A percentile compares a stretch with the other conserved stretches of the same genome.
These are phyloP conservation scores for Nothoprocta pentlandii DNA, from an alignment of 2,113 vertebrate species.

Conservation along the genomic window DNA sequence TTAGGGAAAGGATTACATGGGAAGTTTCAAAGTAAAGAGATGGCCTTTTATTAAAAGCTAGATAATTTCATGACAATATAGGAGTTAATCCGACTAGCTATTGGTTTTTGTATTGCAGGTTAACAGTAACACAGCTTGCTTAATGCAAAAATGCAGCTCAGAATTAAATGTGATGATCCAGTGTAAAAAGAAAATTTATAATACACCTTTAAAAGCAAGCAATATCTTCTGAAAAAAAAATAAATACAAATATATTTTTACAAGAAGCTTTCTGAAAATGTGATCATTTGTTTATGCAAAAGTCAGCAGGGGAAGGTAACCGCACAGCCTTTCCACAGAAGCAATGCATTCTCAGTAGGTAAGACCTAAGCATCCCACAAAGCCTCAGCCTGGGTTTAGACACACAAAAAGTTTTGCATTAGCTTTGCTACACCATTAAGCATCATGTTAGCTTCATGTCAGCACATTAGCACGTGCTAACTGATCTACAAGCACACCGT, in stretches of 20 bases:
- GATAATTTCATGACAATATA: neutral
- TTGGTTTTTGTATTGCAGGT: neutral
- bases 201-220: neutral
- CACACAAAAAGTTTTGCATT: neutral
- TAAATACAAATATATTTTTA: rapidly evolving
- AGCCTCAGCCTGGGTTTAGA: neutral
- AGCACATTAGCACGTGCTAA: neutral
- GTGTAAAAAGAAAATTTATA: neutral
- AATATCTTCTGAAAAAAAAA: neutral
- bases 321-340: neutral
- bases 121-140: neutral
- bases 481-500: neutral
- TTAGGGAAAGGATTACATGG: neutral
- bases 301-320: neutral
- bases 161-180: neutral
- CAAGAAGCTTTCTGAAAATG: neutral
- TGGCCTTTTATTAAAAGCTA: neutral
- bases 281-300: neutral
- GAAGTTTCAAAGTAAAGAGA: neutral
- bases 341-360: neutral
- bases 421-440: neutral
- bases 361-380: neutral
- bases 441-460: neutral
- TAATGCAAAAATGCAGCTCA: neutral
- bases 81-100: neutral